Evolutionary conservation across 2,888 invertebrate genomes (phyloP).

Genomic region (Athetis lepigone): DNA sequence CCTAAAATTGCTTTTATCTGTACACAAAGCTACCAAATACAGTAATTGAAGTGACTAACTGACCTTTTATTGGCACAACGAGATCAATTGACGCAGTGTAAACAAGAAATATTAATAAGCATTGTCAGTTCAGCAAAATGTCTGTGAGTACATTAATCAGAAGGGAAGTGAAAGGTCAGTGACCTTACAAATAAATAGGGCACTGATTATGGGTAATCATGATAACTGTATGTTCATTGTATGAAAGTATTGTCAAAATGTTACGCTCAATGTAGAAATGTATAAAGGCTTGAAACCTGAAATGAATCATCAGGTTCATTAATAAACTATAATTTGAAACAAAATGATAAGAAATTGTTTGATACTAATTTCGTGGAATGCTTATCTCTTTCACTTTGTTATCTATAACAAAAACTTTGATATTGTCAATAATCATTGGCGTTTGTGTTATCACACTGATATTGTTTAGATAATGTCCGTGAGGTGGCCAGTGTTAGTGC

Average conservation of each 20-base stretch:
- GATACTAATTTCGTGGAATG: slow-evolving; percentile 17
- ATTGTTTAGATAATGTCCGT: slow-evolving; percentile 80
- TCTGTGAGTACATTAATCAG: slow-evolving; percentile 57
- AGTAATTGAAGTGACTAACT: slow-evolving; percentile 54
- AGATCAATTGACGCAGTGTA: slow-evolving; percentile 62
- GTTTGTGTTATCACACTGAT: slow-evolving; percentile 61
- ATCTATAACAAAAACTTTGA: slow-evolving; percentile 39
- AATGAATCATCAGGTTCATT: not conserved
- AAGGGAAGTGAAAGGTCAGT: slow-evolving; percentile 76
- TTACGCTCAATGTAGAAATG: not conserved
- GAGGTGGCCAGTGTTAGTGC: slow-evolving; percentile 77
- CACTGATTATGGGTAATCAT: slow-evolving; percentile 59
- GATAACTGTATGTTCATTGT: slow-evolving; percentile 36
- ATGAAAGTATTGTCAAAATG: slow-evolving; percentile 1
- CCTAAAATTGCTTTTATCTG: slow-evolving; percentile 6
- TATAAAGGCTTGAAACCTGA: not conserved
- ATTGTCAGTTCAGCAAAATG: slow-evolving; percentile 55
- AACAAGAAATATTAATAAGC: slow-evolving; percentile 66
- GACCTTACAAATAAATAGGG: slow-evolving; percentile 68
- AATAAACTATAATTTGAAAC: not conserved
- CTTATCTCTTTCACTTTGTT: slow-evolving; percentile 44
- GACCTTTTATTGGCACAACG: slow-evolving; percentile 61
- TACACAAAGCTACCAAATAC: slow-evolving; percentile 28
- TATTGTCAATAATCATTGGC: slow-evolving; percentile 42
- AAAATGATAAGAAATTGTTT: slow-evolving; percentile 2